A percentile compares a stretch with the other conserved stretches of the same genome.
These are phyloP conservation scores for Sparus aurata DNA, from an alignment of 2,797 vertebrate genomes.

Conservation along the genomic window DNA sequence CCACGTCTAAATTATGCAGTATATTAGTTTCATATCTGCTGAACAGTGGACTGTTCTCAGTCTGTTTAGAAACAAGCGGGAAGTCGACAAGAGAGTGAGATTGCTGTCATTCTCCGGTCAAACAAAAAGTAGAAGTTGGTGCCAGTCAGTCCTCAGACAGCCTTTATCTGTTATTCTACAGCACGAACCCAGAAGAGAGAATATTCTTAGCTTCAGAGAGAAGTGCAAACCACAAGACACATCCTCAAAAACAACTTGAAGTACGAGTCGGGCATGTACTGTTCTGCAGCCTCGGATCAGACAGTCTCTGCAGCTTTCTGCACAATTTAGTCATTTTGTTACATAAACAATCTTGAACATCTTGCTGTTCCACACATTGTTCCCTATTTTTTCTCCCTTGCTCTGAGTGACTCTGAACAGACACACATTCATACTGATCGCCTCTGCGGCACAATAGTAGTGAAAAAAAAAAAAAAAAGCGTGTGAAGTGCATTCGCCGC, in stretches of 20 bases:
- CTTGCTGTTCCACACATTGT: not conserved
- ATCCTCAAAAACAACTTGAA: conserved; percentile 20
- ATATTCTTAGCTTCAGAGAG: conserved; percentile 2
- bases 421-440: conserved; percentile 21
- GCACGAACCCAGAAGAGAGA: not conserved
- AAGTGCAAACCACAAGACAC: conserved; percentile 20
- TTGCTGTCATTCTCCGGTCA: conserved; percentile 3
- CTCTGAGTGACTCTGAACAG: conserved; percentile 18
- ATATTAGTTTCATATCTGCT: conserved; percentile 2
- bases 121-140: conserved; percentile 26
- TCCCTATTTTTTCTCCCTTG: not conserved
- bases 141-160: conserved; percentile 10
- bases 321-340: conserved; percentile 18
- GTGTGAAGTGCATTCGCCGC: conserved; percentile 53
- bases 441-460: conserved; percentile 33
- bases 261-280: not conserved
- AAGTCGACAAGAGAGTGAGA: conserved; percentile 24
- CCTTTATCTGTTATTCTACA: conserved; percentile 5
- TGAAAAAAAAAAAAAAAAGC: conserved; percentile 9
- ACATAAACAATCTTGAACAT: conserved; percentile 7
- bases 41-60: not conserved
- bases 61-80: not conserved
- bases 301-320: conserved; percentile 1
- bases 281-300: not conserved
- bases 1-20: not conserved